Evolutionary conservation across 2,888 invertebrate genomes (phyloP), one percentile per base, ranked within the genome.

Genomic region (Calameuta filiformis): DNA sequence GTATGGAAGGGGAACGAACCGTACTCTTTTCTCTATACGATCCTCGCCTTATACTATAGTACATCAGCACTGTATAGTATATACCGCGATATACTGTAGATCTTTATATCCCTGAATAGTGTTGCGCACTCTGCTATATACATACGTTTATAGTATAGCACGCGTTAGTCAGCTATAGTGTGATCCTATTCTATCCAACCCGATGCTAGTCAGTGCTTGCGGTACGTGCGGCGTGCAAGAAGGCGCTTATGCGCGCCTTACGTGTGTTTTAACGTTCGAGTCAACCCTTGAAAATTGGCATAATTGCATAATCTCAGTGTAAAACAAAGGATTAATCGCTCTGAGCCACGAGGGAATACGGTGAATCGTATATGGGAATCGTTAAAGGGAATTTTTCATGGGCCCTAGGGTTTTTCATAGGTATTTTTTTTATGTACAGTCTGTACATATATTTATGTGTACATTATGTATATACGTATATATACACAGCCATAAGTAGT

Each of bases 1-100:
- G 74, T 68, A 73, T 82, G 77, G 82, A 82, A 77, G 75, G 82
- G 82, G 82, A 80, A 82, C 68, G 77, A 80, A 82, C 82, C 77
- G 80, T 81, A 80, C 75, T 81, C 75, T 77, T 56, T 78, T 75
- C 78, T 82, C 80, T 71, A 71, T 75, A 77, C 78, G 73, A 31
- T 35, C 68, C 76, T 76, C 33, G 30, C 77, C 68, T 30, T 76
- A 23, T 31, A 11, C 37, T 69, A 56, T 76, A 69, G 73, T 77
- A 75, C 76, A 73, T 56, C 74, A 71, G 1, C 1, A 23, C 9
- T 23, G 23, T 56, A 56, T 9, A 56, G 56, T 56, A 56, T 56
- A 23, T 56, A 56, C 15, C 23, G 9, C 56, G 56, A 56, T 56
- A 56, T 56, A 23, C 56, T 56, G 23, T 56, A 56, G 56, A 56